A percentile compares a stretch with the other conserved stretches of the same genome.
phyloP scores from a whole-genome alignment of 2,797 vertebrate genomes.

The Kryptolebias ocellatus region DNA sequence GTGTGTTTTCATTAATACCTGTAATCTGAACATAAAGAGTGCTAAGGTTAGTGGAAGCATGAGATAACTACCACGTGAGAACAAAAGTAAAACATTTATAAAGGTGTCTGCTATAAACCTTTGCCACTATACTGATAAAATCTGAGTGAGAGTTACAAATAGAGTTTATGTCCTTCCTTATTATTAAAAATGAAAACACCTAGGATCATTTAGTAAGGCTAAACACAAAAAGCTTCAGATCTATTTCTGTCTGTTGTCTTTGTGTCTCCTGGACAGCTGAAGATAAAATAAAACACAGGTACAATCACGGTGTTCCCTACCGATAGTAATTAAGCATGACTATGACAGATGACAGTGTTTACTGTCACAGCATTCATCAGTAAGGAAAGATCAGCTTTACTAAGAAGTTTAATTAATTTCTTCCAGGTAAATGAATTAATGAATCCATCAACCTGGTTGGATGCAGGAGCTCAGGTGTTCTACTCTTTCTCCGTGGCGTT shows the following conservation, averaged over 20 bases:
- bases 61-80: not conserved
- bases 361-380: no score
- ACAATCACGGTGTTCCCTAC: not conserved
- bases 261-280: not conserved
- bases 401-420: constrained; percentile 4
- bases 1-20: not conserved
- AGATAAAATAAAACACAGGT: not conserved
- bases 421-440: constrained; percentile 86
- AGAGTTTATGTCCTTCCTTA: not conserved
- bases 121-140: constrained; percentile 20
- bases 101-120: constrained; percentile 2
- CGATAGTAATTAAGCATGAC: no score
- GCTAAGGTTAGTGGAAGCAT: not conserved
- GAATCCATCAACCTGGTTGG: constrained; percentile 91
- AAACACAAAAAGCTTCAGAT: not conserved
- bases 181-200: not conserved
- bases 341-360: no score
- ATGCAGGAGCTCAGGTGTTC: constrained; percentile 95
- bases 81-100: not conserved
- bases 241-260: not conserved
- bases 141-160: not conserved
- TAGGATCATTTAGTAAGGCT: not conserved
- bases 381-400: not conserved
- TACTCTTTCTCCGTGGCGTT: constrained; percentile 95
- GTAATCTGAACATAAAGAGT: not conserved